Conservation (phyloP, 2,797 vertebrate species). For the Brachymystax lenok region DNA sequence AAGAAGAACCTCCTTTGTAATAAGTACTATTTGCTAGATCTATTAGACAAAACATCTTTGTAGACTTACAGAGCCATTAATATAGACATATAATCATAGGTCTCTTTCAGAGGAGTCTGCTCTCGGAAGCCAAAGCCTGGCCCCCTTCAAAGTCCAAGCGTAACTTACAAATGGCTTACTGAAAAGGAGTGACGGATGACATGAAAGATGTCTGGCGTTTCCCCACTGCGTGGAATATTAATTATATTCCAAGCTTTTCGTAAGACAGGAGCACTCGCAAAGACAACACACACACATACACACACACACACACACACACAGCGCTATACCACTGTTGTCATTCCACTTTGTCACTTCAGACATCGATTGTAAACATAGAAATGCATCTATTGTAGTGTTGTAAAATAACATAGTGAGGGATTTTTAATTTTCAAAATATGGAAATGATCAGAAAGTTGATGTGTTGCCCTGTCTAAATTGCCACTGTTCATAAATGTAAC, state of each 20-base stretch:
- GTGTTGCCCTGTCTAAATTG: too few species aligned
- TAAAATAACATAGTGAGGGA: too few species aligned
- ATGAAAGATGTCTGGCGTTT: conserved; percentile 66
- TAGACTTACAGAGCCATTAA: conserved; percentile 74
- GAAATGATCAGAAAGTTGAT: too few species aligned
- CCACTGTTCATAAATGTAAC: background rate
- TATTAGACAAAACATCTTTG: conserved; percentile 73
- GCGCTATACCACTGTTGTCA: background rate
- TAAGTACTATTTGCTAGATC: conserved; percentile 71
- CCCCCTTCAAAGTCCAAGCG: conserved; percentile 78
- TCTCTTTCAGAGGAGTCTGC: conserved; percentile 68
- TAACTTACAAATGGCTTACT: conserved; percentile 80
- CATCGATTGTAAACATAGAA: background rate
- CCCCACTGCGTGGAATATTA: conserved; percentile 56
- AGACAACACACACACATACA: background rate
- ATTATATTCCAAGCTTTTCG: conserved; percentile 55
- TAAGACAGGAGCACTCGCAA: conserved; percentile 25
- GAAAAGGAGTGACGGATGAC: conserved; percentile 74
- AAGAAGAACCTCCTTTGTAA: conserved; percentile 83
- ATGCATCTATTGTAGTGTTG: too few species aligned
- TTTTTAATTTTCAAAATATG: too few species aligned
- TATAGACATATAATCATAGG: conserved; percentile 78
- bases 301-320: too few species aligned
- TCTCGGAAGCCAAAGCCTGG: conserved; percentile 67
- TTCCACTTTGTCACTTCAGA: conserved; percentile 3